phyloP scores from a whole-genome alignment of 2,113 vertebrate species.

The Eptesicus fuscus region DNA sequence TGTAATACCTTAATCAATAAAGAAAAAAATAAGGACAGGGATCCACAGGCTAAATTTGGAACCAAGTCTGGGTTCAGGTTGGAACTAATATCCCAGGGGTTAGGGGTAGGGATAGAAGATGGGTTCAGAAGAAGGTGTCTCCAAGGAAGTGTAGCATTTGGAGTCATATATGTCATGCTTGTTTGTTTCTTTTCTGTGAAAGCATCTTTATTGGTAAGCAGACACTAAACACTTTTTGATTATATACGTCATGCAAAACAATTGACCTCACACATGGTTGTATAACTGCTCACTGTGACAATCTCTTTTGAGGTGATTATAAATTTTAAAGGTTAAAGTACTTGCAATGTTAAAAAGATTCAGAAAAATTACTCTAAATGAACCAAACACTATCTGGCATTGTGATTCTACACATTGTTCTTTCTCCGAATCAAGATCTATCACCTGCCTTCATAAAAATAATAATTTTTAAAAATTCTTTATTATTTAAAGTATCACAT shows the following conservation, averaged over 20 bases:
- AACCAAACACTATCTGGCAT: not conserved
- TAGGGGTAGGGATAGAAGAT: not conserved
- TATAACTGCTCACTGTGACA: slow-evolving; percentile 20
- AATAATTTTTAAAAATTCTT: too few relatives aligned
- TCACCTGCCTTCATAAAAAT: not conserved
- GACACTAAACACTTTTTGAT: slow-evolving; percentile 40
- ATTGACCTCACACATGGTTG: slow-evolving; percentile 27
- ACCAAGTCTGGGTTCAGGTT: not conserved
- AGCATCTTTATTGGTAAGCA: slow-evolving; percentile 66
- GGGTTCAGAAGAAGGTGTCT: not conserved
- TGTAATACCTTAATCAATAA: too few relatives aligned
- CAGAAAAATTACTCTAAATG: slow-evolving; percentile 45
- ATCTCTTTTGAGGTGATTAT: slow-evolving; percentile 45
- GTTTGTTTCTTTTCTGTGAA: slow-evolving; percentile 2
- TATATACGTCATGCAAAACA: slow-evolving; percentile 69
- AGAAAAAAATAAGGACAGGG: not conserved
- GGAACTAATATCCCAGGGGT: not conserved
- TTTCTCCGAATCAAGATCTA: not conserved
- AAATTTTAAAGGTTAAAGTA: slow-evolving; percentile 54
- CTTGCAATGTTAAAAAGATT: slow-evolving; percentile 45
- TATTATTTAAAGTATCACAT: too few relatives aligned
- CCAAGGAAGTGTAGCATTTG: not conserved
- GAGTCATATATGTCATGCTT: not conserved
- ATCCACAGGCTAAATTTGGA: not conserved
- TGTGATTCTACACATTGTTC: not conserved